Percentiles rank a stretch among this genome's conserved stretches.
These are phyloP conservation scores for Seriola rivoliana DNA, from an alignment of 2,113 vertebrate species.

Conservation along the genomic window DNA sequence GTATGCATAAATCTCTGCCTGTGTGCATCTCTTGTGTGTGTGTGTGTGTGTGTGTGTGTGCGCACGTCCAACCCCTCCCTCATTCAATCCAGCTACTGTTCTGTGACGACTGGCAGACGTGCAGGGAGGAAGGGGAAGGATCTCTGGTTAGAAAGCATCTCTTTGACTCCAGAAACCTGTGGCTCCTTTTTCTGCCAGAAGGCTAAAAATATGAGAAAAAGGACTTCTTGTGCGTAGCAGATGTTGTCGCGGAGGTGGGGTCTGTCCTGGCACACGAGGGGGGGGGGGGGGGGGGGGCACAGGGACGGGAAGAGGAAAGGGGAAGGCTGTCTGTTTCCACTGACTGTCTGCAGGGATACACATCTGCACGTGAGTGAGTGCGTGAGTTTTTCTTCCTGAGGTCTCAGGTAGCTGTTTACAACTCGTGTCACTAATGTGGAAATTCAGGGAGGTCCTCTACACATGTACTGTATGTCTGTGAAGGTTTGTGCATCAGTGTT, in stretches of 20 bases:
- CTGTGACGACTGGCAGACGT: constrained; percentile 60
- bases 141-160: constrained; percentile 72
- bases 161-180: constrained; percentile 75
- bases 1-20: constrained; percentile 36
- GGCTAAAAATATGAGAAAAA: constrained; percentile 80
- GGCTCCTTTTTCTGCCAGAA: constrained; percentile 55
- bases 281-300: neutral
- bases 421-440: constrained; percentile 21
- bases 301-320: constrained; percentile 44
- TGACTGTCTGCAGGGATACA: constrained; percentile 48
- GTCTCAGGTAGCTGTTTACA: constrained; percentile 51
- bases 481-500: constrained; percentile 9
- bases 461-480: constrained; percentile 5
- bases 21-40: constrained; percentile 50
- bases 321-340: constrained; percentile 50
- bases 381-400: constrained; percentile 32
- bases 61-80: constrained; percentile 46
- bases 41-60: neutral
- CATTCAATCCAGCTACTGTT: constrained; percentile 82
- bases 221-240: constrained; percentile 74
- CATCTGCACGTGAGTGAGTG: constrained; percentile 45
- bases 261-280: constrained; percentile 30
- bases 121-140: constrained; percentile 44
- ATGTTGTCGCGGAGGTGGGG: constrained; percentile 50
- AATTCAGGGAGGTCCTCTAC: constrained; percentile 13